Conservation (phyloP, 2,888 invertebrate species). For the Drosophila birchii region DNA sequence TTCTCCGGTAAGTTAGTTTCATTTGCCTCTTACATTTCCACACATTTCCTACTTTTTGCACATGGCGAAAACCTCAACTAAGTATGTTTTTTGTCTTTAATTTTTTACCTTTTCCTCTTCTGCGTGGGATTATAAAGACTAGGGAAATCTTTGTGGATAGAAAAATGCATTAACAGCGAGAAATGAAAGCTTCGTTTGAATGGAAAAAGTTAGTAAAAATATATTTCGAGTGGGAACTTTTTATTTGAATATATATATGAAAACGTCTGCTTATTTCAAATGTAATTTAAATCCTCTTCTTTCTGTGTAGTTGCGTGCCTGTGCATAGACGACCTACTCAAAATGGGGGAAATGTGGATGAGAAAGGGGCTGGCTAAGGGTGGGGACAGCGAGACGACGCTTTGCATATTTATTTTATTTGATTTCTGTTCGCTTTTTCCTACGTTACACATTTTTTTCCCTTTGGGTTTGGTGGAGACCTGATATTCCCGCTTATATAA, state of each 20-base stretch:
- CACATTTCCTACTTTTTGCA: slow-evolving; percentile 61
- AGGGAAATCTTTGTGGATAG: not conserved
- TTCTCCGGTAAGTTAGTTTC: slow-evolving; percentile 57
- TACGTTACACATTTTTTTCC: slow-evolving; percentile 18
- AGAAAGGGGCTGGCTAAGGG: not conserved
- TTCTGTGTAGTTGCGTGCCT: slow-evolving; percentile 67
- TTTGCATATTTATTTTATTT: slow-evolving; percentile 80
- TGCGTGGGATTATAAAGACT: not conserved
- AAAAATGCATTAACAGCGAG: not conserved
- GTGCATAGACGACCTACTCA: slow-evolving; percentile 68
- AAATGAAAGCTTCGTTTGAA: not conserved
- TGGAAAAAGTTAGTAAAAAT: not conserved
- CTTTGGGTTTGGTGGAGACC: slow-evolving; percentile 6
- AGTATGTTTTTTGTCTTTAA: not conserved
- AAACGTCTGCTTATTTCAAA: not conserved
- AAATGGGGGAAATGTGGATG: slow-evolving; percentile 25
- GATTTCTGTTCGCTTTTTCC: slow-evolving; percentile 62
- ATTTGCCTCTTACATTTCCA: slow-evolving; percentile 78
- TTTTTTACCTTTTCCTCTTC: not conserved
- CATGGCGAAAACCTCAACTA: slow-evolving; percentile 1
- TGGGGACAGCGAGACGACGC: slow-evolving; percentile 63
- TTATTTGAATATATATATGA: too few relatives aligned
- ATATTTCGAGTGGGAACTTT: too few relatives aligned
- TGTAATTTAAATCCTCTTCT: not conserved
- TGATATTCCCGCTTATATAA: slow-evolving; percentile 55